These are phyloP conservation scores for Hyppa rectilinea DNA, from an alignment of 2,888 invertebrate genomes.

Conservation along the genomic window DNA sequence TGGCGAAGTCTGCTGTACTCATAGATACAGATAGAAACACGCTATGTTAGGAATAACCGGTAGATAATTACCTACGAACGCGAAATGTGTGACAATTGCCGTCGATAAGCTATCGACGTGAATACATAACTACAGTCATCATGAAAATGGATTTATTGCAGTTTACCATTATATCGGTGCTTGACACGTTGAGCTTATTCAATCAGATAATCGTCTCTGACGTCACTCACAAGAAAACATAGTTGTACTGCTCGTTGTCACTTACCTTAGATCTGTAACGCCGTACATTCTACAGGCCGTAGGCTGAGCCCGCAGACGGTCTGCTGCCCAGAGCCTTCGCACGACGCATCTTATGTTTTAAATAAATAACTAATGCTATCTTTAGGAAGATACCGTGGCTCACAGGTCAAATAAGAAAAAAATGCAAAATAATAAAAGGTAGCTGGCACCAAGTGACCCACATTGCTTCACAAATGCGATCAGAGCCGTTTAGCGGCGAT, in stretches of 20 bases:
- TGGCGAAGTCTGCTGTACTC: background rate
- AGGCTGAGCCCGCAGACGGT: background rate
- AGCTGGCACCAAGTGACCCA: too few species aligned
- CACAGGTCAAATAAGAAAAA: background rate
- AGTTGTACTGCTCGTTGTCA: background rate
- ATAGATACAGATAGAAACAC: conserved; percentile 1
- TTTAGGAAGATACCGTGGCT: background rate
- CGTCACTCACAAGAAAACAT: background rate
- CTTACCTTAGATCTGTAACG: too few species aligned
- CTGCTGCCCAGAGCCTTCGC: background rate
- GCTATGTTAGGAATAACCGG: conserved; percentile 26
- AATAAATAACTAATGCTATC: too few species aligned
- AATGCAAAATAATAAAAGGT: too few species aligned
- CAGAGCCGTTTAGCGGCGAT: too few species aligned
- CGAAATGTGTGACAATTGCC: conserved; percentile 36
- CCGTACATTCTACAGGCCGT: background rate
- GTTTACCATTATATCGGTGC: background rate
- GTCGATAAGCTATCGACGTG: conserved; percentile 13
- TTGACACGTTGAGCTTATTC: background rate
- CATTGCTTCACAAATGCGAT: too few species aligned
- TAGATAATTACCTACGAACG: background rate
- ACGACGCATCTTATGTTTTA: too few species aligned
- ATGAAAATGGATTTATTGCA: conserved; percentile 14
- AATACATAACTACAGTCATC: conserved; percentile 8
- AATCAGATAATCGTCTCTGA: conserved; percentile 3